phyloP scores from a whole-genome alignment of 2,113 vertebrate species.

The Hippocampus mohnikei region DNA sequence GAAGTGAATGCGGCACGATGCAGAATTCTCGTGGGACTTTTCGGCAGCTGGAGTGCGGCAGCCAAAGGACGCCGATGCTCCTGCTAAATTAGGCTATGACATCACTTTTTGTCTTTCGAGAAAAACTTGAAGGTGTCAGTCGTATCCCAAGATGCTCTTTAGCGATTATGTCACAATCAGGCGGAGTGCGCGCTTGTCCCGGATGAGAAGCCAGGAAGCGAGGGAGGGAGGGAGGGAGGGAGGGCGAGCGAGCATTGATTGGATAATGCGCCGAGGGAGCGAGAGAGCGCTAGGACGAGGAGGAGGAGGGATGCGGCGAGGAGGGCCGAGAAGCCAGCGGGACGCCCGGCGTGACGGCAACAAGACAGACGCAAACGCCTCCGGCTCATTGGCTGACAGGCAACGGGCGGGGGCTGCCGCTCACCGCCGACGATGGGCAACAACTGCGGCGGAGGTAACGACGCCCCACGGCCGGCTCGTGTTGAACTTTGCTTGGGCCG shows the following conservation, averaged over 20 bases:
- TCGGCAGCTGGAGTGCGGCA: background rate
- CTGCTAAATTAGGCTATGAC: background rate
- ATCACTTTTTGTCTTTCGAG: background rate
- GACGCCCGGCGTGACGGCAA: background rate
- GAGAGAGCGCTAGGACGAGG: background rate
- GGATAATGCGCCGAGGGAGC: background rate
- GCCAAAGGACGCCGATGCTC: background rate
- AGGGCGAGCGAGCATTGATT: background rate
- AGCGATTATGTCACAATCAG: background rate
- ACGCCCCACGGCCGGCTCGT: too few species aligned
- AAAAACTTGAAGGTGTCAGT: background rate
- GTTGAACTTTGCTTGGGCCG: background rate
- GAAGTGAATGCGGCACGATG: too few species aligned
- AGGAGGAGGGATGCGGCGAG: background rate
- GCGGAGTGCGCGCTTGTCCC: background rate
- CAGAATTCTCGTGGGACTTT: background rate
- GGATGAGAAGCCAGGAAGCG: background rate
- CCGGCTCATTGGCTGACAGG: background rate
- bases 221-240: background rate
- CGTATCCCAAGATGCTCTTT: background rate
- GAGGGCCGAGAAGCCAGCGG: background rate
- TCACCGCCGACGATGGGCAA: background rate
- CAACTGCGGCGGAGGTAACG: background rate
- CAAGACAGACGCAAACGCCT: background rate
- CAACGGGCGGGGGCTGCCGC: background rate